A percentile compares a stretch with the other conserved stretches of the same genome.
Evolutionary conservation across 2,888 invertebrate genomes (phyloP).

Genomic region (Hyles lineata): DNA sequence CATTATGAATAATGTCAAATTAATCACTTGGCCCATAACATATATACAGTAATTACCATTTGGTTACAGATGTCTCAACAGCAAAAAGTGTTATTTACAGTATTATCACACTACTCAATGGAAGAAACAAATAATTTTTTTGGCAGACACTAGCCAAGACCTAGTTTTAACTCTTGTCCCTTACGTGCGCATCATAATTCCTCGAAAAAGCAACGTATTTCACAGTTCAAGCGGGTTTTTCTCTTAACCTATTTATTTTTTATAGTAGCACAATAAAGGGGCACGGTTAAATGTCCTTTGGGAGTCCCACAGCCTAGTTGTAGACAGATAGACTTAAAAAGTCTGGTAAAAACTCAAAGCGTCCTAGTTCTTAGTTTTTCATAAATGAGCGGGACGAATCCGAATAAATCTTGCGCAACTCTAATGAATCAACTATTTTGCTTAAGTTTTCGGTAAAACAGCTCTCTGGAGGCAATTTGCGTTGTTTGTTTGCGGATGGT

Average conservation of each 20-base stretch:
- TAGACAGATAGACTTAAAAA: slow-evolving; percentile 3
- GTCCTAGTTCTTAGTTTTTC: slow-evolving; percentile 19
- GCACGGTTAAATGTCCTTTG: slow-evolving; percentile 22
- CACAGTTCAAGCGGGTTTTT: not conserved
- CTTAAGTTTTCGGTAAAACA: not conserved
- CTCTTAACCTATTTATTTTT: slow-evolving; percentile 13
- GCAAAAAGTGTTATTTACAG: too few species aligned
- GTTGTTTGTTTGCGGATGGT: slow-evolving; percentile 13
- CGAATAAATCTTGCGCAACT: slow-evolving; percentile 16
- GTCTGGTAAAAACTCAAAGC: slow-evolving; percentile 11
- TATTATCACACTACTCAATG: not conserved
- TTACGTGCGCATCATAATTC: not conserved
- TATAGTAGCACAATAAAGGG: slow-evolving; percentile 14
- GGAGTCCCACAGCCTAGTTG: not conserved
- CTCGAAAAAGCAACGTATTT: not conserved
- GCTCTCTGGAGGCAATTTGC: not conserved
- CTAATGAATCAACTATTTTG: slow-evolving; percentile 23
- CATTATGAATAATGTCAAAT: too few species aligned
- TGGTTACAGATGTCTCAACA: too few species aligned
- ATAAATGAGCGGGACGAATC: slow-evolving; percentile 6
- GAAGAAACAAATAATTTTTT: not conserved
- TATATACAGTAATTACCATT: too few species aligned
- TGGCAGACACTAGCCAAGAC: not conserved
- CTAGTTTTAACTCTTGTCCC: not conserved
- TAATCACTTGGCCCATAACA: too few species aligned